phyloP scores from a whole-genome alignment of 2,797 vertebrate genomes.

The Esox masquinongy region DNA sequence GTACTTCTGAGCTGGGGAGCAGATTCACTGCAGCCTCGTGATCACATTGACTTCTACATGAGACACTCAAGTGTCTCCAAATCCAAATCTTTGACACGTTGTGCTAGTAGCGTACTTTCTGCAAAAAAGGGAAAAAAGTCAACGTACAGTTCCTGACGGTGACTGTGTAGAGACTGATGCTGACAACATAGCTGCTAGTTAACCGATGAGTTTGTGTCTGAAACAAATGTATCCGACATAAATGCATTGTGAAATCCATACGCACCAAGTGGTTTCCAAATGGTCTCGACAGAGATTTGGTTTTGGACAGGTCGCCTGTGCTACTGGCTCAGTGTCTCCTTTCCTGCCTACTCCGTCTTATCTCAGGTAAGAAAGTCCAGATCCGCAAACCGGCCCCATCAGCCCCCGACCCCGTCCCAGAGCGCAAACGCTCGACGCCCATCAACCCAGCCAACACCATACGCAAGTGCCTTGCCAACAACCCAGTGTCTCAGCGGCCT shows the following conservation, averaged over 20 bases:
- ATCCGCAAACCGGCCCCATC: slow-evolving; percentile 81
- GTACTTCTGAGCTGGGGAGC: slow-evolving; percentile 18
- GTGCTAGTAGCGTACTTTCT: background rate
- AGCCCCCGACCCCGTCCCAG: slow-evolving; percentile 76
- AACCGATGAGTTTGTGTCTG: too few relatives aligned
- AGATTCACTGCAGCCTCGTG: background rate
- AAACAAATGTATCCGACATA: too few relatives aligned
- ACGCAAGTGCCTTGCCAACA: slow-evolving; percentile 79
- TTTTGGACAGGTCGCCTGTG: background rate
- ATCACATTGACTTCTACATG: slow-evolving; percentile 2
- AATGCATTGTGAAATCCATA: background rate
- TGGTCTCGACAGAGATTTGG: background rate
- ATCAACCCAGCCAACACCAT: slow-evolving; percentile 87
- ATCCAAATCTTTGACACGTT: background rate
- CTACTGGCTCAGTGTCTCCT: too few relatives aligned
- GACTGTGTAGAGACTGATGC: too few relatives aligned
- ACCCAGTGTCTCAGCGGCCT: slow-evolving; percentile 79
- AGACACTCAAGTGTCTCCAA: background rate
- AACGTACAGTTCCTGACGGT: background rate
- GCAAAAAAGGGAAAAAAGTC: background rate
- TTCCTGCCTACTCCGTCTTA: background rate
- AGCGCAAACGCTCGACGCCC: slow-evolving; percentile 88
- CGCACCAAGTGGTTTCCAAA: background rate
- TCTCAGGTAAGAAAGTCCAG: slow-evolving; percentile 82
- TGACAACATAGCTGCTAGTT: too few relatives aligned